These are phyloP conservation scores for Channa maculata DNA, from an alignment of 2,113 vertebrate species.

Conservation along the genomic window DNA sequence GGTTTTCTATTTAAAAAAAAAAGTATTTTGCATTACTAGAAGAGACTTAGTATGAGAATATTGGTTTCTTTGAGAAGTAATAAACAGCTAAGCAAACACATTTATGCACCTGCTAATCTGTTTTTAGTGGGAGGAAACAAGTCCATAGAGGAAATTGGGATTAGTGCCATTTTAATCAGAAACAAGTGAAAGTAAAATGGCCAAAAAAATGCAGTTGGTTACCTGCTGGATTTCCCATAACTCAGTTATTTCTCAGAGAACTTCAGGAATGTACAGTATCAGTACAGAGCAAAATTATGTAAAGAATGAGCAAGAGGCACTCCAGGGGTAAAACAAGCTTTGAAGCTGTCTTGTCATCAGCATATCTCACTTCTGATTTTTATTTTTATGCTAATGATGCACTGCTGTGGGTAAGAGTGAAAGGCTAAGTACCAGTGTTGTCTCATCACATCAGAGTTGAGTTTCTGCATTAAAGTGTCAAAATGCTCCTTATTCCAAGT, in stretches of 20 bases:
- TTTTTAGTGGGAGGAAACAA: neutral
- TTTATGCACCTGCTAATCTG: neutral
- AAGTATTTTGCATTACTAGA: too few species aligned
- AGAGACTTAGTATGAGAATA: too few species aligned
- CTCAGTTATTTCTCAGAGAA: too few species aligned
- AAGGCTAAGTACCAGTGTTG: neutral
- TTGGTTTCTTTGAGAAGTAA: neutral
- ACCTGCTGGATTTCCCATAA: too few species aligned
- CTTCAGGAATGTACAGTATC: too few species aligned
- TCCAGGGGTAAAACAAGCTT: neutral
- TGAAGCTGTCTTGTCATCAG: conserved; percentile 3
- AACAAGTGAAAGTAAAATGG: too few species aligned
- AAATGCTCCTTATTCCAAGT: too few species aligned
- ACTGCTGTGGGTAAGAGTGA: neutral
- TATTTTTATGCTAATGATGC: conserved; percentile 6
- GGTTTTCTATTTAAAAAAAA: too few species aligned
- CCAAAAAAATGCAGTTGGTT: too few species aligned
- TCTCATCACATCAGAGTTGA: neutral
- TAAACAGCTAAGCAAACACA: neutral
- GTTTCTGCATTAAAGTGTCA: too few species aligned
- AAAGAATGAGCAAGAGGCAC: neutral
- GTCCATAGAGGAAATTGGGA: too few species aligned
- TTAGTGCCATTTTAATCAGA: too few species aligned
- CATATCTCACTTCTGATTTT: neutral
- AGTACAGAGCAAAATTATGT: neutral